A percentile compares a stretch with the other conserved stretches of the same genome.
phyloP scores from a whole-genome alignment of 1,140 invertebrate species.

The Ptiloglossa arizonensis region DNA sequence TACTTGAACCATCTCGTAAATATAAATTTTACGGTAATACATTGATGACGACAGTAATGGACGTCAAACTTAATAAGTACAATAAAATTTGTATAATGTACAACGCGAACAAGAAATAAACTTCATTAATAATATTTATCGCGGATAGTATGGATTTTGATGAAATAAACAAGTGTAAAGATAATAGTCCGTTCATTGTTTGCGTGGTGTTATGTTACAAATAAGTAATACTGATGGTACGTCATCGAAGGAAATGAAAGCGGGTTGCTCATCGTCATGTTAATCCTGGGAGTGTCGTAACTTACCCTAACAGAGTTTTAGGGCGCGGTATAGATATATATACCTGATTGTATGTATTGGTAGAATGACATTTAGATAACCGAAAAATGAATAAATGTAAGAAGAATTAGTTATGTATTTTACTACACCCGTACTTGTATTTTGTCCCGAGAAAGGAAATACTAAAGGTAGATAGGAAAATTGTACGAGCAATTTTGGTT shows the following conservation, averaged over 20 bases:
- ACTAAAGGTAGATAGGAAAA: too few species aligned
- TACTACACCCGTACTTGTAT: too few species aligned
- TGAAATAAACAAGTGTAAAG: not conserved
- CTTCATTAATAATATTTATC: not conserved
- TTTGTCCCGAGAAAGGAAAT: too few species aligned
- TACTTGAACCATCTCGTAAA: not conserved
- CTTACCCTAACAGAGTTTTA: not conserved
- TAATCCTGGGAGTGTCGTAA: slow-evolving; percentile 24
- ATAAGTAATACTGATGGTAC: slow-evolving; percentile 10
- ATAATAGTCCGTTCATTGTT: not conserved
- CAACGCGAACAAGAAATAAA: too few species aligned
- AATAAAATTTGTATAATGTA: too few species aligned
- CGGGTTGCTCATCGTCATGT: slow-evolving; percentile 10
- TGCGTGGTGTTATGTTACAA: not conserved
- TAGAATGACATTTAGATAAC: not conserved
- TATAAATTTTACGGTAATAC: not conserved
- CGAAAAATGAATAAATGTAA: not conserved
- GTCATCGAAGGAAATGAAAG: slow-evolving; percentile 9
- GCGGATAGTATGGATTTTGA: not conserved
- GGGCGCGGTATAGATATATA: too few species aligned
- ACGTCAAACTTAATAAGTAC: too few species aligned
- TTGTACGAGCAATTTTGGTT: too few species aligned
- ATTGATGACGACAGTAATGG: too few species aligned
- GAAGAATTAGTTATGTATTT: not conserved
- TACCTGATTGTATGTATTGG: not conserved